These are phyloP conservation scores for Ia io DNA, from an alignment of 2,113 vertebrate species.

Conservation along the genomic window DNA sequence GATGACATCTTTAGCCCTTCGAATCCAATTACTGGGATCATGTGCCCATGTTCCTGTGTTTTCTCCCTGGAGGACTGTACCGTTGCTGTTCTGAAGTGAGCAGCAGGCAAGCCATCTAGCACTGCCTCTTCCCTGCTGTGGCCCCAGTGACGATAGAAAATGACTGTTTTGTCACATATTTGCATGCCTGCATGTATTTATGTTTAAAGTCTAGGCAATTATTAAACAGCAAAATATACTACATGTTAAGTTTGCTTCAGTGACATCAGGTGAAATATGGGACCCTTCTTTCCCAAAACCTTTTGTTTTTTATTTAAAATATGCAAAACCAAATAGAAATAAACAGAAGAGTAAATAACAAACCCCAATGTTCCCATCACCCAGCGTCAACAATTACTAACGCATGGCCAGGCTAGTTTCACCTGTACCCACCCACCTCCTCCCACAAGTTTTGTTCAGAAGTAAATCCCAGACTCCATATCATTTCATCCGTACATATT, in stretches of 20 bases:
- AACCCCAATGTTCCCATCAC: not conserved
- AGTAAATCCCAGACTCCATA: not conserved
- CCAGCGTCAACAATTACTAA: not conserved
- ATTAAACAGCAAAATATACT: slow-evolving; percentile 1
- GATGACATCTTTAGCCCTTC: not conserved
- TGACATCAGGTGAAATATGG: not conserved
- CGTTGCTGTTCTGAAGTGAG: not conserved
- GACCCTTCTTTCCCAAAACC: not conserved
- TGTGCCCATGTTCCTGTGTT: not conserved
- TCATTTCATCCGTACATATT: not conserved
- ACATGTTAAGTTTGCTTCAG: not conserved
- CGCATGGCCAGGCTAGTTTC: not conserved
- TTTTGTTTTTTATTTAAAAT: not conserved
- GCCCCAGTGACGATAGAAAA: not conserved
- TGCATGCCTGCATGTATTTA: not conserved
- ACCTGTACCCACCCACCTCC: not conserved
- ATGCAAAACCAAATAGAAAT: not conserved
- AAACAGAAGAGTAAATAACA: not conserved
- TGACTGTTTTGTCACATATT: not conserved
- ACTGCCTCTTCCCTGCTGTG: not conserved
- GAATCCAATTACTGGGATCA: slow-evolving; percentile 24
- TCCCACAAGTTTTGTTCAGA: not conserved
- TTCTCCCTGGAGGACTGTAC: not conserved
- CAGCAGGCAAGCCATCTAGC: not conserved
- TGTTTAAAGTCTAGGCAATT: not conserved